These are phyloP conservation scores for Tragelaphus strepsiceros DNA, from an alignment of 2,113 vertebrate genomes.

Conservation along the genomic window DNA sequence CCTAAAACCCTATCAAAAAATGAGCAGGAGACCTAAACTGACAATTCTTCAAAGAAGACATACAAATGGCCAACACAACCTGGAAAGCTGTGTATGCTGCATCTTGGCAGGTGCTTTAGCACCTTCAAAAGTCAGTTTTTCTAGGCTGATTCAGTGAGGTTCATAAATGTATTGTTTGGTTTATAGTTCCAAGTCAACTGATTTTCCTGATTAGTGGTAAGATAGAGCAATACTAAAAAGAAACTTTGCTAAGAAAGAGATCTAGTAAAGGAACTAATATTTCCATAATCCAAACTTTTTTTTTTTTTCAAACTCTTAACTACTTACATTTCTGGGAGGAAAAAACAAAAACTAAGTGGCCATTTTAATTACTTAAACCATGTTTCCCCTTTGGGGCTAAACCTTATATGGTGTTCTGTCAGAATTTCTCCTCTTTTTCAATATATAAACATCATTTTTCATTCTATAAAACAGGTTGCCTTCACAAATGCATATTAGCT, in stretches of 20 bases:
- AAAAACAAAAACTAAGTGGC: slow-evolving; percentile 46
- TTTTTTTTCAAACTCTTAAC: slow-evolving; percentile 55
- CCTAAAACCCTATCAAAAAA: not conserved
- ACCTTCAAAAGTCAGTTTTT: not conserved
- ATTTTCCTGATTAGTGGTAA: slow-evolving; percentile 59
- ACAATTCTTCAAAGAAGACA: not conserved
- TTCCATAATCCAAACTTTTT: slow-evolving; percentile 67
- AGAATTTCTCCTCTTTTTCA: slow-evolving; percentile 70
- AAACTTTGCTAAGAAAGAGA: slow-evolving; percentile 64
- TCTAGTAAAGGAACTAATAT: slow-evolving; percentile 80
- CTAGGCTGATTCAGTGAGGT: slow-evolving; percentile 62
- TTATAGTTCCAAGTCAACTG: slow-evolving; percentile 71
- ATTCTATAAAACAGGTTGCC: slow-evolving; percentile 58
- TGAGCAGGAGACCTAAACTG: not conserved
- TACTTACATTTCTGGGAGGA: slow-evolving; percentile 51
- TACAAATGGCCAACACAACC: not conserved
- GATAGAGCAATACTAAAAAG: slow-evolving; percentile 66
- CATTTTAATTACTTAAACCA: slow-evolving; percentile 45
- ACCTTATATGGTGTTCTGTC: slow-evolving; percentile 69
- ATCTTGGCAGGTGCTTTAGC: slow-evolving; percentile 27
- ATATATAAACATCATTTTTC: slow-evolving; percentile 54
- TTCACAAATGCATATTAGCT: slow-evolving; percentile 58
- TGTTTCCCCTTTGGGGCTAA: slow-evolving; percentile 72
- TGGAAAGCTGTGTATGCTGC: slow-evolving; percentile 56
- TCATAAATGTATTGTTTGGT: slow-evolving; percentile 49